Evolutionary conservation across 2,888 invertebrate species (phyloP).

Genomic region (Andrena bucephala): DNA sequence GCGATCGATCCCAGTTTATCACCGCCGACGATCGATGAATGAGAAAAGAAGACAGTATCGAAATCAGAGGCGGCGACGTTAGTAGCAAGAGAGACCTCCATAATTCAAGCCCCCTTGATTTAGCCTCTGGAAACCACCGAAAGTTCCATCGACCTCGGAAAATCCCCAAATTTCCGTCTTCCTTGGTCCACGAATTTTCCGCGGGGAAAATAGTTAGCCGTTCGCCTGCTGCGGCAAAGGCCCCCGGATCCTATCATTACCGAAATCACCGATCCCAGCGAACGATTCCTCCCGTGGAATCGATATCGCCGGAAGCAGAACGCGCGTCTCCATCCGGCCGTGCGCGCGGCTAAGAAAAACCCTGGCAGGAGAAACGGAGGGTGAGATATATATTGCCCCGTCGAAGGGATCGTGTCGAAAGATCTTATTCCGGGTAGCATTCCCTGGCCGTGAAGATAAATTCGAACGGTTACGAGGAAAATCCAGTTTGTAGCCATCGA

Average conservation of each 20-base stretch:
- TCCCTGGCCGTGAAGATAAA: constrained; percentile 38
- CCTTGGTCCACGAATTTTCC: neutral
- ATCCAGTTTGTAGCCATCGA: constrained; percentile 42
- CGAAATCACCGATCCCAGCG: constrained; percentile 13
- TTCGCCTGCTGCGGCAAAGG: neutral
- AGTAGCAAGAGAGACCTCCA: too few species aligned
- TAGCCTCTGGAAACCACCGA: neutral
- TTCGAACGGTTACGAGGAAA: constrained; percentile 32
- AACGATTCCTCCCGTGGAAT: neutral
- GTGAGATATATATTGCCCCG: constrained; percentile 16
- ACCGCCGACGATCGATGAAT: too few species aligned
- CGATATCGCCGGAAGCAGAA: neutral
- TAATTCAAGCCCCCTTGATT: too few species aligned
- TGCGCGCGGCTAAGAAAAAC: constrained; percentile 1
- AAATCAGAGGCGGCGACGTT: too few species aligned
- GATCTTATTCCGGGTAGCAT: constrained; percentile 32
- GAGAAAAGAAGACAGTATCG: too few species aligned
- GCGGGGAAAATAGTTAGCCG: neutral
- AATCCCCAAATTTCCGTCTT: constrained; percentile 2
- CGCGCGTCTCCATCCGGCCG: neutral
- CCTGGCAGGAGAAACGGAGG: neutral
- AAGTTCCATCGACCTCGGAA: neutral
- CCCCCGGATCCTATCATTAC: neutral
- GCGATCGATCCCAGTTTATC: too few species aligned
- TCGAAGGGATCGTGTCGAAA: constrained; percentile 37